Conservation (phyloP, 2,797 vertebrate genomes). For the Silurus aristotelis region DNA sequence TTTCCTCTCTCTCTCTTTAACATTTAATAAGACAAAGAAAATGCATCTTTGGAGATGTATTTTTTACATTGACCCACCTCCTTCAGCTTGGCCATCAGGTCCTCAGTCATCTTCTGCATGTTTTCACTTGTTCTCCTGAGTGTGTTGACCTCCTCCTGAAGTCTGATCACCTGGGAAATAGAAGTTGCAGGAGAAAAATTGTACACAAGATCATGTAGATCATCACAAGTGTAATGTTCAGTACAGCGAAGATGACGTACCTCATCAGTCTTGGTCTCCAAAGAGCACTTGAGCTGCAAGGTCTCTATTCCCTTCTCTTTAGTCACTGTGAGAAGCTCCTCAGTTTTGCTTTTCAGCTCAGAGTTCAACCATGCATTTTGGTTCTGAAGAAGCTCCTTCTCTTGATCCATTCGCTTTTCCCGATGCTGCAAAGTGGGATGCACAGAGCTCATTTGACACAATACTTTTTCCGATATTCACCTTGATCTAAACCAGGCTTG, state of each 20-base stretch:
- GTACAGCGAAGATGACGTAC: constrained; percentile 62
- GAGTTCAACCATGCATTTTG: constrained; percentile 86
- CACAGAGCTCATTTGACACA: not conserved
- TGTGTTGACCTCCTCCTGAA: constrained; percentile 82
- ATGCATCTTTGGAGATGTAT: not conserved
- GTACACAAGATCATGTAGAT: not conserved
- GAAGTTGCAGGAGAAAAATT: not conserved
- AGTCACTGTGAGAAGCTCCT: constrained; percentile 82
- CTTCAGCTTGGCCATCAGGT: constrained; percentile 88
- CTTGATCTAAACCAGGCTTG: not conserved
- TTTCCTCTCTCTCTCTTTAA: not conserved
- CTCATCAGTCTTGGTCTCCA: constrained; percentile 89
- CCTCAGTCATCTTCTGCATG: constrained; percentile 84
- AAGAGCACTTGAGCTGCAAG: constrained; percentile 81
- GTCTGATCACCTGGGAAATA: constrained; percentile 75
- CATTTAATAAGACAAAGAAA: not conserved
- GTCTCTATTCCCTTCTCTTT: constrained; percentile 89
- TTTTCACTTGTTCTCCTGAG: constrained; percentile 84
- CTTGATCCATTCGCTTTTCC: constrained; percentile 91
- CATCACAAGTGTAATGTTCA: not conserved
- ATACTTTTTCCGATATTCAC: not conserved
- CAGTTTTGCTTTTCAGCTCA: constrained; percentile 89
- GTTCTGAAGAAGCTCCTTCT: constrained; percentile 88
- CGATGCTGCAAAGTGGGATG: constrained; percentile 74
- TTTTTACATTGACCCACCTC: constrained; percentile 74